Evolutionary conservation across 2,888 invertebrate species (phyloP).

Genomic region (Drosophila merina): DNA sequence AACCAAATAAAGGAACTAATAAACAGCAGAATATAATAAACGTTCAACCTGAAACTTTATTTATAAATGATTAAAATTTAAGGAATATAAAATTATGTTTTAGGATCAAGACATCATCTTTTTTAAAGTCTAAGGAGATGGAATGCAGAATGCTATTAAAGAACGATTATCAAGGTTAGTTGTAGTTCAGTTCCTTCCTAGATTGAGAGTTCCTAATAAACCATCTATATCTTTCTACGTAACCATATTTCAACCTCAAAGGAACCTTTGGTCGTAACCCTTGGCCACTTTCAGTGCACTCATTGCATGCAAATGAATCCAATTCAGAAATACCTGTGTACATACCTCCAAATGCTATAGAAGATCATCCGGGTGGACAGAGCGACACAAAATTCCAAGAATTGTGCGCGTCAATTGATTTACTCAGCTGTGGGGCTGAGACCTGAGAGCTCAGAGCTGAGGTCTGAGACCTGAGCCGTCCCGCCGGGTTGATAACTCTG

Average conservation of each 20-base stretch:
- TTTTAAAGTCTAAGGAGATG: no score
- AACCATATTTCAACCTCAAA: background rate
- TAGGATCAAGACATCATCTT: no score
- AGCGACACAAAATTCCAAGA: slow-evolving; percentile 80
- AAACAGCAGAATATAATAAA: no score
- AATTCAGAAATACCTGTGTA: slow-evolving; percentile 17
- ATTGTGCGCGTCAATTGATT: slow-evolving; percentile 84
- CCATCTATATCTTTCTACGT: background rate
- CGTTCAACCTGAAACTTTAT: no score
- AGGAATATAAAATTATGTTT: no score
- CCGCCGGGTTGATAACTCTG: slow-evolving; percentile 74
- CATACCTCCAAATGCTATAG: slow-evolving; percentile 8
- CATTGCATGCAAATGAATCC: slow-evolving; percentile 31
- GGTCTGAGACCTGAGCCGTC: slow-evolving; percentile 67
- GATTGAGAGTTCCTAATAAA: background rate
- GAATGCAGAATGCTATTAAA: no score
- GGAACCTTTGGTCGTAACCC: background rate
- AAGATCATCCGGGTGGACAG: background rate
- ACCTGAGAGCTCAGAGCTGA: slow-evolving; percentile 40
- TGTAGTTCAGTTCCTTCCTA: no score
- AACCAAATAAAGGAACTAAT: no score
- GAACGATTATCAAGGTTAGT: no score
- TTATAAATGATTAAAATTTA: no score
- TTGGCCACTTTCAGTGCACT: slow-evolving; percentile 2
- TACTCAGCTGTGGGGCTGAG: slow-evolving; percentile 83